Evolutionary conservation across 1,140 invertebrate species (phyloP).

Genomic region (Apis dorsata): DNA sequence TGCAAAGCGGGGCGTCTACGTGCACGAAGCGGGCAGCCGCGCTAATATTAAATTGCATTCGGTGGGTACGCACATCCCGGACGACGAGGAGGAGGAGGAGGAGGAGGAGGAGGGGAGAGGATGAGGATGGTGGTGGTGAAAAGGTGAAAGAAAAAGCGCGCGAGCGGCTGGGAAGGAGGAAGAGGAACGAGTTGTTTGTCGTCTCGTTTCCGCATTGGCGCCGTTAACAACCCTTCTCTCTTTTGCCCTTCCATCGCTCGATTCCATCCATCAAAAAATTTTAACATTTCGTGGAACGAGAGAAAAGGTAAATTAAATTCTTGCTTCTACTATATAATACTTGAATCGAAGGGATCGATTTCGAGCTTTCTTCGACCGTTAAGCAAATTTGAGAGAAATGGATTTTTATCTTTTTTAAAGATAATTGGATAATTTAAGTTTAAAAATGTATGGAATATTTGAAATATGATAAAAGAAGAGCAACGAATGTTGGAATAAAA

Average conservation of each 20-base stretch:
- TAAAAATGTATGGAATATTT: too few relatives aligned
- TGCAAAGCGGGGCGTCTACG: constrained; percentile 51
- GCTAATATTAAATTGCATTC: constrained; percentile 66
- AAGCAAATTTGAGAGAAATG: too few relatives aligned
- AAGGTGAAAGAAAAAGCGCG: not conserved
- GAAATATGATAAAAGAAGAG: too few relatives aligned
- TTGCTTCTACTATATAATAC: too few relatives aligned
- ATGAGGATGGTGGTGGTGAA: not conserved
- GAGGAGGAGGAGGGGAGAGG: too few relatives aligned
- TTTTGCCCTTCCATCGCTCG: too few relatives aligned
- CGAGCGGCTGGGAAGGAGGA: not conserved
- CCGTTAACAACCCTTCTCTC: not conserved
- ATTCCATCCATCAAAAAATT: constrained; percentile 47
- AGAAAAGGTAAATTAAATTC: too few relatives aligned
- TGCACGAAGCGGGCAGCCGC: constrained; percentile 8
- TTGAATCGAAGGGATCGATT: too few relatives aligned
- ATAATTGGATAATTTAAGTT: too few relatives aligned
- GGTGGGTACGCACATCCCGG: constrained; percentile 26
- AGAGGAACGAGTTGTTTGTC: not conserved
- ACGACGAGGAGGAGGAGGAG: not conserved
- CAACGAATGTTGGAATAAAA: too few relatives aligned
- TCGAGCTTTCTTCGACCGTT: too few relatives aligned
- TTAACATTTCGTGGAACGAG: not conserved
- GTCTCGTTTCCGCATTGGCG: not conserved
- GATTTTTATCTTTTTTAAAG: too few relatives aligned